These are phyloP conservation scores for Polypedilum pembai DNA, from an alignment of 1,140 invertebrate species.

Conservation along the genomic window DNA sequence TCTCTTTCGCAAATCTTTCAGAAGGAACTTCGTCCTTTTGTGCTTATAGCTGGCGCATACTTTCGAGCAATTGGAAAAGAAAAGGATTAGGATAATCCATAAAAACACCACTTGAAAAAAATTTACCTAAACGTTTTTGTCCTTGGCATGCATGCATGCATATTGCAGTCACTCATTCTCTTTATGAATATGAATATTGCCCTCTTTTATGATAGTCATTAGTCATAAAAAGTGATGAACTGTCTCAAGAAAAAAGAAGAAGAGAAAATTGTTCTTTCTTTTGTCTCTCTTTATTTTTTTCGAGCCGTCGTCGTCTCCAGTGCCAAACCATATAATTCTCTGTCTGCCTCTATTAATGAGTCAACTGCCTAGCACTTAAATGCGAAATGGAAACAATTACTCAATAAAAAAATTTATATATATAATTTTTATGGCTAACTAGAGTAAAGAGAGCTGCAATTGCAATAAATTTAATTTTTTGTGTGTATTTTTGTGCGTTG, in stretches of 20 bases:
- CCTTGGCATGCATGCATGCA: background rate
- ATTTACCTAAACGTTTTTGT: background rate
- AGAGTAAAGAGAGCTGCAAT: constrained; percentile 6
- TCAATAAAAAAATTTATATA: background rate
- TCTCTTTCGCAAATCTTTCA: background rate
- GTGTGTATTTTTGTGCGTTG: background rate
- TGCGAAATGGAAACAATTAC: constrained; percentile 5
- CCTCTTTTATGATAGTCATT: constrained; percentile 13
- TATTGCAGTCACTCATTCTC: background rate
- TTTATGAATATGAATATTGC: too few species aligned
- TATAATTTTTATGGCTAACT: background rate
- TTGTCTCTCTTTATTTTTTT: constrained; percentile 4
- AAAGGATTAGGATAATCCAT: constrained; percentile 9
- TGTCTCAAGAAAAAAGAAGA: background rate
- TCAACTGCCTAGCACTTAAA: constrained; percentile 10
- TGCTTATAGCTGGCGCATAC: background rate
- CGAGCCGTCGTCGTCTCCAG: background rate
- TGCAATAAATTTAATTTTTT: constrained; percentile 23
- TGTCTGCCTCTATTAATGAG: constrained; percentile 26
- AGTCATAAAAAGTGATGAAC: constrained; percentile 26
- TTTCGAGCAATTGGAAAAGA: background rate
- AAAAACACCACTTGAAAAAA: background rate
- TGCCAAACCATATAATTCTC: background rate
- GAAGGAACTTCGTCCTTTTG: background rate
- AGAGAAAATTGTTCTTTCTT: background rate